Evolutionary conservation across 2,888 invertebrate species (phyloP), one percentile per base, ranked within the genome.

Genomic region (Trichacis sp.): DNA sequence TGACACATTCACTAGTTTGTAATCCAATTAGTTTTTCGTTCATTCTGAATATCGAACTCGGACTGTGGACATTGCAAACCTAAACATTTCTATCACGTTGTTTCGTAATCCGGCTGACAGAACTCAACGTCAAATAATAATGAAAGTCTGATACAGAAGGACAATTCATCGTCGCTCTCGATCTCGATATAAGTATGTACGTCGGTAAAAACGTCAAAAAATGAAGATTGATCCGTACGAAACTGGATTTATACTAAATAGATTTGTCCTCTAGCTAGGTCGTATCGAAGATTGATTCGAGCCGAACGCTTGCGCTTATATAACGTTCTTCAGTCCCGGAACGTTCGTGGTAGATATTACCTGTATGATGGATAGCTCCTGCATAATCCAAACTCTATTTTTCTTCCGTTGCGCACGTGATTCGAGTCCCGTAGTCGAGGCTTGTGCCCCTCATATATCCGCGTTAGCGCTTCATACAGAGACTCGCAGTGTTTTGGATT

Each of bases 311-410:
- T 36, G 33, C n/a, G 24, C 42, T 42, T 36, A 50, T 51, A 55
- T 33, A 24, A 20, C 40, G 54, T 55, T 29, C 45, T 40, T 50
- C 46, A 11, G 12, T 36, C 51, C 19, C 20, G 17, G 33, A 60
- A 57, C 49, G 53, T 56, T 48, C 49, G 48, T 38, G 30, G 52
- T 36, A 14, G 53, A 52, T 58, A 63, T 63, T 53, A 38, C 57
- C 43, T n/a, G 40, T 18, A 54, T 63, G 63, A 63, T 58, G 53
- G 54, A 63, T 63, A 38, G 42, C 54, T 54, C 33, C 46, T 58
- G 63, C 63, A 63, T 63, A 63, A 63, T 63, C 57, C 57, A 29
- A 58, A 64, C 33, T 50, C 54, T 54, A 64, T 64, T 64, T 64
- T 64, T 64, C 64, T 58, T 54, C 45, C 24, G 11, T 48, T 12